Evolutionary conservation across 2,797 vertebrate species (phyloP).

Genomic region (Lophotriccus pileatus): DNA sequence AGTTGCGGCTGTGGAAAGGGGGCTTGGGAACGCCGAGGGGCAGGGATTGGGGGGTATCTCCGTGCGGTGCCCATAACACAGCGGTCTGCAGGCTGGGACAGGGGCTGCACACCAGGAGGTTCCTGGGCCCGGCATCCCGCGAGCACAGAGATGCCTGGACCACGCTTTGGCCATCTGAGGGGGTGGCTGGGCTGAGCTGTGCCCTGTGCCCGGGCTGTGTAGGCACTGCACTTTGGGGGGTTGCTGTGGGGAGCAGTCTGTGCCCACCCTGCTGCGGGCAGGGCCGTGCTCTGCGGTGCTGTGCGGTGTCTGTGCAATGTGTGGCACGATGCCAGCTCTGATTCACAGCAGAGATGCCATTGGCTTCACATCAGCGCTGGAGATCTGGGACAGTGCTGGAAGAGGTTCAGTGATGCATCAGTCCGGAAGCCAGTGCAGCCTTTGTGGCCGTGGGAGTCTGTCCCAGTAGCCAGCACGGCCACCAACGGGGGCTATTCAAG

Average conservation of each 20-base stretch:
- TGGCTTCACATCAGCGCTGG: constrained; percentile 41
- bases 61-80: accelerated
- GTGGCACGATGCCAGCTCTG: constrained; percentile 3
- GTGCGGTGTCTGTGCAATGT: not conserved
- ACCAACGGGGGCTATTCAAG: not conserved
- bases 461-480: not conserved
- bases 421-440: not conserved
- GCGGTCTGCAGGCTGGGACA: not conserved
- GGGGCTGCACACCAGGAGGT: accelerated
- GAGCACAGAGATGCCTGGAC: not conserved
- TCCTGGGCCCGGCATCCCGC: not conserved
- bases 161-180: accelerated
- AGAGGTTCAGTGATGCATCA: constrained; percentile 19
- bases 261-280: not conserved
- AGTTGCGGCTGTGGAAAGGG: not conserved
- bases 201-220: not conserved
- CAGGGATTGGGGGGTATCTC: not conserved
- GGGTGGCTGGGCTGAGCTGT: not conserved
- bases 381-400: constrained; percentile 32
- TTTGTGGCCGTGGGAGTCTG: not conserved
- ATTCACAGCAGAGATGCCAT: constrained; percentile 49
- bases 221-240: accelerated
- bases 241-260: not conserved
- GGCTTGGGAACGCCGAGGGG: not conserved
- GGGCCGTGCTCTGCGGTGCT: not conserved